Conservation (phyloP, 1,140 invertebrate species). For the Heliconius melpomene region DNA sequence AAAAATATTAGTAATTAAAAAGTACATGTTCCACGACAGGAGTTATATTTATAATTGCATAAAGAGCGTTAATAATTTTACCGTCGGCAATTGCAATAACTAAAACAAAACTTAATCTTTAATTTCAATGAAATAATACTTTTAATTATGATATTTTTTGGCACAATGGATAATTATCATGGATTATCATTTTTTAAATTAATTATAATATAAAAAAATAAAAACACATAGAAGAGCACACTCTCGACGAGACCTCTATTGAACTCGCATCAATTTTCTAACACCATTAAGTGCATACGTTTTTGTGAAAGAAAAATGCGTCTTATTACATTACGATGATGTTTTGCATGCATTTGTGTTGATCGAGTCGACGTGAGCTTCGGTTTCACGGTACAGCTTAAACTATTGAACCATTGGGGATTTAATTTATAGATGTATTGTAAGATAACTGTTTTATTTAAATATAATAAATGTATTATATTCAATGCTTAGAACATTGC, state of each 20-base stretch:
- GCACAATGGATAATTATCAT: no score
- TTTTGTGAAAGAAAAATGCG: conserved; percentile 75
- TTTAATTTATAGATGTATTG: conserved; percentile 11
- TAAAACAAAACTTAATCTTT: background rate
- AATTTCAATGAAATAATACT: background rate
- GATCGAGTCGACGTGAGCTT: conserved; percentile 44
- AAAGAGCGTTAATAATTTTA: background rate
- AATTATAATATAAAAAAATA: background rate
- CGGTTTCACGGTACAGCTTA: conserved; percentile 37
- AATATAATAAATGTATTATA: background rate
- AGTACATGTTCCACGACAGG: background rate
- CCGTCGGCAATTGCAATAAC: background rate
- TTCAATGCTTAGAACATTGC: background rate
- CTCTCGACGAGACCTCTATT: conserved; percentile 20
- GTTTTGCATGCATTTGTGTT: conserved; percentile 65
- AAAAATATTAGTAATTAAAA: no score
- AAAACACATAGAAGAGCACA: conserved; percentile 43
- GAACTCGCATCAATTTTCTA: conserved; percentile 69
- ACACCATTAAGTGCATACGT: conserved; percentile 68
- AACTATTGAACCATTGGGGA: conserved; percentile 12
- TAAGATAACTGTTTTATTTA: background rate
- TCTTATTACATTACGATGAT: conserved; percentile 73
- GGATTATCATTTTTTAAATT: no score
- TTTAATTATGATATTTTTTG: no score
- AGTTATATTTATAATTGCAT: background rate